These are phyloP conservation scores for Anomalospiza imberbis DNA, from an alignment of 2,797 vertebrate genomes.

Conservation along the genomic window DNA sequence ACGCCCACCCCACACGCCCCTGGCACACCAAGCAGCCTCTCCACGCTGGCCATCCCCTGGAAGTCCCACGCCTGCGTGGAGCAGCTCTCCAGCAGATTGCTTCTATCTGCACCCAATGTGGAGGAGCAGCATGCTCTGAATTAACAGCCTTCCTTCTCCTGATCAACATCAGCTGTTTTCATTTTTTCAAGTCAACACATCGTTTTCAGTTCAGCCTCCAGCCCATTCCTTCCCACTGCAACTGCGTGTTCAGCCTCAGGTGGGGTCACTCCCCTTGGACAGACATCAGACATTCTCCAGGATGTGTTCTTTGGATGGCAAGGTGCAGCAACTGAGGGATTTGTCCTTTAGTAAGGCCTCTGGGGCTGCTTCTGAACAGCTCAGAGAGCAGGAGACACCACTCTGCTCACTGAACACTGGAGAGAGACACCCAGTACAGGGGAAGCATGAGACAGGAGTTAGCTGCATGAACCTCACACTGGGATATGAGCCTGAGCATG, in stretches of 20 bases:
- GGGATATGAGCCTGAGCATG: not conserved
- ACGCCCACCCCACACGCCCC: not conserved
- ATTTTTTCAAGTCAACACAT: not conserved
- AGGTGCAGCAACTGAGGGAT: not conserved
- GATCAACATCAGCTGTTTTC: not conserved
- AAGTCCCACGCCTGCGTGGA: rapidly evolving
- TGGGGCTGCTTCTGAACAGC: not conserved
- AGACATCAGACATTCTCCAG: not conserved
- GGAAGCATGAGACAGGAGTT: not conserved
- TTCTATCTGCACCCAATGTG: not conserved
- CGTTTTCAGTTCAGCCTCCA: not conserved
- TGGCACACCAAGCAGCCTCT: not conserved
- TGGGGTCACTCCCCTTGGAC: not conserved
- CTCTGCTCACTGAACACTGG: not conserved
- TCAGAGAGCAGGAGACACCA: not conserved
- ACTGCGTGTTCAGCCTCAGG: not conserved
- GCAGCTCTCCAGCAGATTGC: not conserved
- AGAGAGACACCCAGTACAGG: not conserved
- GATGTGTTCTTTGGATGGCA: not conserved
- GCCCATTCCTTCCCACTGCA: rapidly evolving
- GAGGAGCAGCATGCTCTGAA: not conserved
- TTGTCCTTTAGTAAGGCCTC: not conserved
- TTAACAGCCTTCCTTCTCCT: not conserved
- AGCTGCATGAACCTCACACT: not conserved
- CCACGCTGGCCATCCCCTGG: rapidly evolving